A percentile compares a stretch with the other conserved stretches of the same genome.
Evolutionary conservation across 2,797 vertebrate genomes (phyloP).

Genomic region (Uromys caudimaculatus): DNA sequence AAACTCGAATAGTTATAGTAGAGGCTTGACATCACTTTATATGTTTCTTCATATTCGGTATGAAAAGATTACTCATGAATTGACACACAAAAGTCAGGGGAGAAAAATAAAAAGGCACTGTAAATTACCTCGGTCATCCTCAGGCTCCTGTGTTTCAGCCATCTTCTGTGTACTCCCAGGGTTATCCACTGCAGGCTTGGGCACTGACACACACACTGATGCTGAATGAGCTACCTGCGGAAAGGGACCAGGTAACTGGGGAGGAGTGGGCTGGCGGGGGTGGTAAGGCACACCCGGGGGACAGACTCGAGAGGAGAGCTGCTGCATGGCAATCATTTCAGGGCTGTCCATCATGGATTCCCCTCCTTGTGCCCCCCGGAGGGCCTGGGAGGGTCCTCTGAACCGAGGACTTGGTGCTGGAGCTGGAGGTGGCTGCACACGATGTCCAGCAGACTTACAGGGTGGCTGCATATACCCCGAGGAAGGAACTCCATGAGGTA

Average conservation of each 20-base stretch:
- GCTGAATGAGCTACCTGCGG: constrained; percentile 82
- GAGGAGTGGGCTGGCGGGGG: constrained; percentile 86
- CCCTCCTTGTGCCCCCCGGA: constrained; percentile 85
- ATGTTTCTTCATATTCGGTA: background rate
- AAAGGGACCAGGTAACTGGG: constrained; percentile 84
- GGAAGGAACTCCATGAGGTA: constrained; percentile 88
- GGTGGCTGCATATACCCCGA: constrained; percentile 88
- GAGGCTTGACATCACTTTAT: background rate
- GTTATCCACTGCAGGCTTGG: constrained; percentile 75
- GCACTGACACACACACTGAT: constrained; percentile 63
- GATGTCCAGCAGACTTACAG: constrained; percentile 80
- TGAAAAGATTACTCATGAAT: background rate
- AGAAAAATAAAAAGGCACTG: no score
- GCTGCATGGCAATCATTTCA: constrained; percentile 99
- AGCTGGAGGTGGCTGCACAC: constrained; percentile 77
- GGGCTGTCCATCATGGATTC: constrained; percentile 99
- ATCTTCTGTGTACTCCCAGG: constrained; percentile 79
- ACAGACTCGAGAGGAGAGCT: constrained; percentile 95
- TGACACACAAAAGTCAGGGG: background rate
- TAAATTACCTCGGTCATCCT: constrained; percentile 83
- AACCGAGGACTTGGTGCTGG: constrained; percentile 78
- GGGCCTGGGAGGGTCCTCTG: constrained; percentile 81
- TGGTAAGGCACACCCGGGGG: constrained; percentile 90
- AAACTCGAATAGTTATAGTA: background rate
- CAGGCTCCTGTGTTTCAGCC: constrained; percentile 78